Evolutionary conservation across 1,140 invertebrate species (phyloP).

Genomic region (Diabrotica undecimpunctata): DNA sequence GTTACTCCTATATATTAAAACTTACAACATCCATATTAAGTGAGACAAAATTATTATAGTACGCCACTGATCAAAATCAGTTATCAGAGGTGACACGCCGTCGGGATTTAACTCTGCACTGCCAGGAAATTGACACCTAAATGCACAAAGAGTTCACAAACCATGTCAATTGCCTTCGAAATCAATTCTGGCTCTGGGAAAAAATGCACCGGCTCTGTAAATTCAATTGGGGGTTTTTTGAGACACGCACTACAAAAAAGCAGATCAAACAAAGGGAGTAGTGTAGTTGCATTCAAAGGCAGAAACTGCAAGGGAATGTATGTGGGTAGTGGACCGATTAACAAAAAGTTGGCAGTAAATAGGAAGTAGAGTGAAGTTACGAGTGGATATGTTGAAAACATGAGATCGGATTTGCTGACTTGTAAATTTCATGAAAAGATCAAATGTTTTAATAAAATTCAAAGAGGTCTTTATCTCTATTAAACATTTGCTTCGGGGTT

Average conservation of each 20-base stretch:
- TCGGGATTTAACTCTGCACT: not conserved
- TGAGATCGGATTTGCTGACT: no score
- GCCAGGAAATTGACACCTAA: slow-evolving; percentile 14
- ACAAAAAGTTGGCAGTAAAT: not conserved
- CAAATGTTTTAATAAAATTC: no score
- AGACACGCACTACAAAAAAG: not conserved
- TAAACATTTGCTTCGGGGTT: no score
- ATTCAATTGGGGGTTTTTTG: no score
- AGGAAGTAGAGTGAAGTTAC: no score
- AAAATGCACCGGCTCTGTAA: not conserved
- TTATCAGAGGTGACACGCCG: not conserved
- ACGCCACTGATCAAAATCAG: not conserved
- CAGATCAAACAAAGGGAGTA: not conserved
- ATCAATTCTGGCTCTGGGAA: slow-evolving; percentile 10
- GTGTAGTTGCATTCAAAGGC: not conserved
- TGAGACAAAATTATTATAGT: not conserved
- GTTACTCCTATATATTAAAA: no score
- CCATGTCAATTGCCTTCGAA: slow-evolving; percentile 12
- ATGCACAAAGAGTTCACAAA: slow-evolving; percentile 10
- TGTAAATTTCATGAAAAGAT: no score
- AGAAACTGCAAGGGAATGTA: not conserved
- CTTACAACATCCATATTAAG: no score
- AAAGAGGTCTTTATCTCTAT: no score
- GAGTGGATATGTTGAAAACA: no score
- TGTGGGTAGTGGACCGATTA: not conserved